A percentile compares a stretch with the other conserved stretches of the same genome.
Conservation (phyloP, 2,888 invertebrate genomes). For the Lepidonotus clava region DNA sequence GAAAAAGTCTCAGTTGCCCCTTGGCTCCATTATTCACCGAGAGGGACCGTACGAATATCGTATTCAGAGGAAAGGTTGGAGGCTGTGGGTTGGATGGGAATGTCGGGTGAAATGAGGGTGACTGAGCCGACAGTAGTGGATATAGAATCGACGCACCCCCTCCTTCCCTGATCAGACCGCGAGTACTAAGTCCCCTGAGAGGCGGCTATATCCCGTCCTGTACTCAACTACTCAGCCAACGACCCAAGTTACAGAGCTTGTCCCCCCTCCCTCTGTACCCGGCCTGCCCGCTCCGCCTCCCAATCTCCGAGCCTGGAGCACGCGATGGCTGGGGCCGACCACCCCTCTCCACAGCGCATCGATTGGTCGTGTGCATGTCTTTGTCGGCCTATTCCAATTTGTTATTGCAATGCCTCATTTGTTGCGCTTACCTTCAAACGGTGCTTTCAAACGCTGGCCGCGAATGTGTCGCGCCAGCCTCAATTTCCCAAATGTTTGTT, state of each 20-base stretch:
- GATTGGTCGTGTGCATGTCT: slow-evolving; percentile 38
- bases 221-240: too few species aligned
- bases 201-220: too few species aligned
- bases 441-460: background rate
- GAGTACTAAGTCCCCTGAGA: background rate
- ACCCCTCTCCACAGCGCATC: background rate
- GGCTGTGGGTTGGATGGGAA: too few species aligned
- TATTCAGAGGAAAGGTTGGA: background rate
- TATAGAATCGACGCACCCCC: background rate
- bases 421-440: slow-evolving; percentile 48
- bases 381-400: slow-evolving; percentile 25
- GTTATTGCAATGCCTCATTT: slow-evolving; percentile 49
- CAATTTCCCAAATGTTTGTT: slow-evolving; percentile 52
- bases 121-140: too few species aligned
- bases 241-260: too few species aligned
- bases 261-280: too few species aligned
- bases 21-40: too few species aligned
- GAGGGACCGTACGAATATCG: background rate
- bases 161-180: slow-evolving; percentile 30
- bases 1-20: too few species aligned
- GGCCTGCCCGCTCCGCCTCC: too few species aligned
- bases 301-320: too few species aligned
- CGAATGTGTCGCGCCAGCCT: background rate
- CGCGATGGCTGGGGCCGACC: too few species aligned
- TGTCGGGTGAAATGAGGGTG: too few species aligned